phyloP scores from a whole-genome alignment of 2,797 vertebrate genomes.

The Lagorchestes hirsutus region DNA sequence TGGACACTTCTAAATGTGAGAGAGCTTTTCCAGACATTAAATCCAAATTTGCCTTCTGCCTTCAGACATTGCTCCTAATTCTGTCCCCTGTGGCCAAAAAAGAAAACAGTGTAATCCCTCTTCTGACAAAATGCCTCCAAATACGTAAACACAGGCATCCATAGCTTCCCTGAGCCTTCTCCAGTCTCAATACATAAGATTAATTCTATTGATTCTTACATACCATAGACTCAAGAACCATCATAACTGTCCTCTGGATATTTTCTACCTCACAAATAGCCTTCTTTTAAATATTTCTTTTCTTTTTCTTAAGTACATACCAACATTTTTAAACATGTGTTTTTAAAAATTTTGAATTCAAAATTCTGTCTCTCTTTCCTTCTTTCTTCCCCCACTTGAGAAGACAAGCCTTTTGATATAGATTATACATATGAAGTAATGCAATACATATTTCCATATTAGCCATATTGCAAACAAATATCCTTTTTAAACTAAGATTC shows the following conservation, averaged over 20 bases:
- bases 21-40: neutral
- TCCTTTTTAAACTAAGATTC: neutral
- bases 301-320: neutral
- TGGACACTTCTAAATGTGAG: neutral
- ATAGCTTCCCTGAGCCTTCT: neutral
- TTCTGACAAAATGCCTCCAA: neutral
- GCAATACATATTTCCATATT: neutral
- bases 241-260: neutral
- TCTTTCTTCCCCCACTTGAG: neutral
- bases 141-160: neutral
- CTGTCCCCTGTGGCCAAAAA: neutral
- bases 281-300: neutral
- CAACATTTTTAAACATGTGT: neutral
- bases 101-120: neutral
- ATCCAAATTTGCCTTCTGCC: neutral
- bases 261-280: neutral
- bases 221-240: neutral
- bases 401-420: neutral
- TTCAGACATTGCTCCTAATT: neutral
- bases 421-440: neutral
- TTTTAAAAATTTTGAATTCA: neutral
- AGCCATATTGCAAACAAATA: neutral
- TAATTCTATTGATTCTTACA: neutral
- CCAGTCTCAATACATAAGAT: neutral
- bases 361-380: neutral